Percentiles rank a stretch among this genome's conserved stretches.
These are phyloP conservation scores for Pipistrellus nathusii DNA, from an alignment of 2,797 vertebrate species.

Conservation along the genomic window DNA sequence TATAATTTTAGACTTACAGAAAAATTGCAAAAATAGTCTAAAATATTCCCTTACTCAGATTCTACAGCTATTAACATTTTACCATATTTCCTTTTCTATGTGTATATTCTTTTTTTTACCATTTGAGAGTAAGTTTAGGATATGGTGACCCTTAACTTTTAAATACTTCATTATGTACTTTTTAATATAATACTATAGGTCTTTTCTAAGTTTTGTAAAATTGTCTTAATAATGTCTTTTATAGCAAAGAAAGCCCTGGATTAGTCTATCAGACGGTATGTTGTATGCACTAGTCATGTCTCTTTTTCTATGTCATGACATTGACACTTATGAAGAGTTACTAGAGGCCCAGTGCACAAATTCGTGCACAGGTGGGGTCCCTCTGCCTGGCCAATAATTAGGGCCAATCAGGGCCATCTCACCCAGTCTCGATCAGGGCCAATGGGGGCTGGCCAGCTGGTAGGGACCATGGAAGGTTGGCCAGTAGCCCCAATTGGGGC, in stretches of 20 bases:
- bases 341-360: too few relatives aligned
- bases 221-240: background rate
- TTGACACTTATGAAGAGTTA: background rate
- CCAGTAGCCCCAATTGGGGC: too few relatives aligned
- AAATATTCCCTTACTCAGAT: background rate
- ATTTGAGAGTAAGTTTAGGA: background rate
- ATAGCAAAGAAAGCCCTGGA: background rate
- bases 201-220: conserved; percentile 3
- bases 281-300: background rate
- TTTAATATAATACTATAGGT: background rate
- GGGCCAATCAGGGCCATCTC: too few relatives aligned
- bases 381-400: too few relatives aligned
- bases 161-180: background rate
- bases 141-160: background rate
- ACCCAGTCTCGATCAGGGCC: too few relatives aligned
- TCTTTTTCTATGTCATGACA: conserved; percentile 21
- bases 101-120: background rate
- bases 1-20: background rate
- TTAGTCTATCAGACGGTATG: background rate
- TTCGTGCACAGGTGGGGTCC: too few relatives aligned
- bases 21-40: background rate
- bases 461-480: too few relatives aligned
- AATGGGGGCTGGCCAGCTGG: too few relatives aligned
- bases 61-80: background rate
- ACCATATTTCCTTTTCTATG: background rate